Evolutionary conservation across 2,797 vertebrate species (phyloP).

Genomic region (Otolemur crassicaudatus): DNA sequence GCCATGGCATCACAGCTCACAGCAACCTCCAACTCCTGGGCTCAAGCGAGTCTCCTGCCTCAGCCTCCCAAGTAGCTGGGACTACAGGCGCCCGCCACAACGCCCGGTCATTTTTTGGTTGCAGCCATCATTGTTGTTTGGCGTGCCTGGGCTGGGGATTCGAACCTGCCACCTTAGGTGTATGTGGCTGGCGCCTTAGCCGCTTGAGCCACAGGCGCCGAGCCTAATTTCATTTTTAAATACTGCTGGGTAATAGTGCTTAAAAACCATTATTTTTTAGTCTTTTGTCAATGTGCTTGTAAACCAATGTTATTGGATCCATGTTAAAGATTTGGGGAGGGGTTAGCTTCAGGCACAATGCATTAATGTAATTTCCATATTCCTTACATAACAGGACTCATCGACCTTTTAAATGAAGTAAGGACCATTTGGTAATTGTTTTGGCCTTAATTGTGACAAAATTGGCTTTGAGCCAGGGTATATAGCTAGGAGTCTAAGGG

Average conservation of each 20-base stretch:
- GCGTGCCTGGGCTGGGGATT: no score
- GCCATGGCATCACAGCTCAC: no score
- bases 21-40: no score
- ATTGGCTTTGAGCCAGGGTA: not conserved
- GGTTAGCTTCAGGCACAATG: not conserved
- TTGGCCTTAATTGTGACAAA: conserved; percentile 24
- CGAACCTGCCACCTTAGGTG: no score
- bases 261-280: conserved; percentile 19
- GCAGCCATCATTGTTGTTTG: no score
- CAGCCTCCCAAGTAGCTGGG: no score
- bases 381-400: conserved; percentile 10
- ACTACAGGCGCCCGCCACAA: no score
- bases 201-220: no score
- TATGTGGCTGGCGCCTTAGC: no score
- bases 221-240: conserved; percentile 60
- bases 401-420: not conserved
- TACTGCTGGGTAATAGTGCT: not conserved
- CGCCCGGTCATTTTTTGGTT: no score
- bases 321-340: conserved; percentile 35
- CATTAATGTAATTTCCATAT: conserved; percentile 4
- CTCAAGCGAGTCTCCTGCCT: no score
- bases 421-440: conserved; percentile 45
- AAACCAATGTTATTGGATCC: not conserved
- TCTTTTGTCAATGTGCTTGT: conserved; percentile 37
- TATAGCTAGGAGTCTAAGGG: not conserved